Evolutionary conservation across 2,113 vertebrate genomes (phyloP), one percentile per base, ranked within the genome.

Genomic region (Oncorhynchus masou): DNA sequence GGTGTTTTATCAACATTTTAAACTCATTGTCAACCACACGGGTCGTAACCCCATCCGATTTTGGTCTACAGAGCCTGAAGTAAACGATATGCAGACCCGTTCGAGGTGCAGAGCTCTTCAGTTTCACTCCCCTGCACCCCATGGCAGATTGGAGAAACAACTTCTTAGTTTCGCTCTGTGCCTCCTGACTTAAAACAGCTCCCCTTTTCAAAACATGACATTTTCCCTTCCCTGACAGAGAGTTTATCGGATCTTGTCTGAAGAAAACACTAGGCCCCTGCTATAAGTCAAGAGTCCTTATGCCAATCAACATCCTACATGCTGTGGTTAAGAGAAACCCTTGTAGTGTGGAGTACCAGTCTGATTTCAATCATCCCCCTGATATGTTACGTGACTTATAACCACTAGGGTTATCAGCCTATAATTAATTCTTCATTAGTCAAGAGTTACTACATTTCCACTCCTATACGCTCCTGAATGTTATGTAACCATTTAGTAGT

Each of bases 1-100:
- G 65, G 45, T 45, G 22, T 83, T 68, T 79, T 39, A 76, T 70
- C 34, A 66, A 70, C 45, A 65, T 57, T 72, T 73, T 62, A 49
- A 70, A 62, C 22, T 68, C 45, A 70, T 20, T 34, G 54, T 77
- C 22, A 67, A 45, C 49, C 20, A 19, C 29, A 20, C 31, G 20
- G 12, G 59, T 45, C 11, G 11, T 25, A 29, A 60, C 59, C 48
- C 9, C 2, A 3, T 22, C 34, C 20, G 25, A 7, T 11, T n/a
- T 13, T 62, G 9, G 2, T 51, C 20, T 13, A 6, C 22, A 24
- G 70, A 24, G 48, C 22, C 45, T 12, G 54, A 11, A 45, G 39
- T 11, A 45, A 45, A 45, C 9, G 9, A 45, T 11, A 12, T 45
- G 39, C 39, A 45, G 7, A 60, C 20, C 39, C 2, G 12, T 24